Conservation (phyloP, 2,113 vertebrate genomes). For the Gymnorhina tibicen region DNA sequence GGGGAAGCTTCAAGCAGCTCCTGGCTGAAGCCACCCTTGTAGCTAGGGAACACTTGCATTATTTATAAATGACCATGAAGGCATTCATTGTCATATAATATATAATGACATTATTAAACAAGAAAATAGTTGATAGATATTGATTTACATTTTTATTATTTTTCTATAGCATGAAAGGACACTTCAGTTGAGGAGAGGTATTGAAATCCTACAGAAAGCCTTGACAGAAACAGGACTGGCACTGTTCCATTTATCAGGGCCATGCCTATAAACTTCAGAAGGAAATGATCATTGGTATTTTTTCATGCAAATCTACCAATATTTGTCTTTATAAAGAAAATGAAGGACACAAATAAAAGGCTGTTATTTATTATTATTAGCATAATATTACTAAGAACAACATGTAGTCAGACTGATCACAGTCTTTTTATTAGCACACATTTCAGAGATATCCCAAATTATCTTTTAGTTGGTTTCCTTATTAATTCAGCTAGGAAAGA, state of each 20-base stretch:
- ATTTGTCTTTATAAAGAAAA: background rate
- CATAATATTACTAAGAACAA: conserved; percentile 18
- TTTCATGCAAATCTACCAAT: background rate
- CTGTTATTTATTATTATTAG: conserved; percentile 37
- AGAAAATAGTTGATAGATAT: background rate
- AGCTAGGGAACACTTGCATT: background rate
- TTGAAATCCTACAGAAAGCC: background rate
- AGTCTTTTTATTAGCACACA: conserved; percentile 35
- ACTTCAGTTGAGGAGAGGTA: background rate
- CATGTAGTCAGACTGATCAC: background rate
- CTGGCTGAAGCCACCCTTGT: background rate
- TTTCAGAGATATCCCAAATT: conserved; percentile 52
- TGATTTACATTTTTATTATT: background rate
- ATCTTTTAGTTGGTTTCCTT: conserved; percentile 59
- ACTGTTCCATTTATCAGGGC: background rate
- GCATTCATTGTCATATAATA: background rate
- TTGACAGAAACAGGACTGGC: background rate
- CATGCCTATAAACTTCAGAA: background rate
- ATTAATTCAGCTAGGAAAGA: conserved; percentile 61
- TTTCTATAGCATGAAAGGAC: background rate
- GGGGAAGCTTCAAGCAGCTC: fast-evolving
- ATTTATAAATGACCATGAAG: background rate
- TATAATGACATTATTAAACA: background rate
- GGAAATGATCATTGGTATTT: background rate
- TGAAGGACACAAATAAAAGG: conserved; percentile 12